Base-by-base conservation (phyloP, 2,888 invertebrate genomes). In the Fissipunctia ypsillon region DNA sequence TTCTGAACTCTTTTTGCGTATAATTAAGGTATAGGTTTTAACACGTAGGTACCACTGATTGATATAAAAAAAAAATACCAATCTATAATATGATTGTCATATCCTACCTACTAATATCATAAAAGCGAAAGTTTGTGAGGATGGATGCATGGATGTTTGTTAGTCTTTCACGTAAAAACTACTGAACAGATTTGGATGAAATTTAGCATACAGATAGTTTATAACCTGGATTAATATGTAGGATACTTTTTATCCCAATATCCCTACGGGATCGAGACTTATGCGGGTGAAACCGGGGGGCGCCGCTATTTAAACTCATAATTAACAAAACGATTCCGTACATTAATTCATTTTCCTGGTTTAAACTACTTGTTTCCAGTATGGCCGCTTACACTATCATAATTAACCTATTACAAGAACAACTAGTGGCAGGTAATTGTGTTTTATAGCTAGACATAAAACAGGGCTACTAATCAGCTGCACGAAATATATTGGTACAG, bases 361-460 rank as follows among this genome's bases (percentile, higher is more conserved):
- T 22, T 25, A n/a, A 63, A 80, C 41, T 22, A 31, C n/a, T 61
- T 54, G 41, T 45, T 78, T 19, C 25, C 45, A 61, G 10, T 22
- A 79, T 28, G 43, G 7, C 28, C 31, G 12, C 22, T 28, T 25
- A 10, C 19, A 50, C 28, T 14, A 52, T 50, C 59, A 61, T 61
- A 70, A 70, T 61, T 38, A 66, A 48, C n/a, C 50, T 68, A 56
- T 74, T 54, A 59, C 19, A 65, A 56, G 28, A 66, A 52, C 22
- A 52, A 25, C 50, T 56, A 64, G n/a, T 54, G 22, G 70, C 65
- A 71, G 61, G 57, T 66, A 67, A 61, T 78, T n/a, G n/a, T 35
- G 22, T 31, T 19, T 71, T 71, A 81, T 59, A 54, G 74, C 50
- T 52, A 38, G 25, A 63, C 45, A 59, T 80, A 76, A 80, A 84